Base-by-base conservation (phyloP, 2,113 vertebrate genomes). In the Bubalus kerabau region DNA sequence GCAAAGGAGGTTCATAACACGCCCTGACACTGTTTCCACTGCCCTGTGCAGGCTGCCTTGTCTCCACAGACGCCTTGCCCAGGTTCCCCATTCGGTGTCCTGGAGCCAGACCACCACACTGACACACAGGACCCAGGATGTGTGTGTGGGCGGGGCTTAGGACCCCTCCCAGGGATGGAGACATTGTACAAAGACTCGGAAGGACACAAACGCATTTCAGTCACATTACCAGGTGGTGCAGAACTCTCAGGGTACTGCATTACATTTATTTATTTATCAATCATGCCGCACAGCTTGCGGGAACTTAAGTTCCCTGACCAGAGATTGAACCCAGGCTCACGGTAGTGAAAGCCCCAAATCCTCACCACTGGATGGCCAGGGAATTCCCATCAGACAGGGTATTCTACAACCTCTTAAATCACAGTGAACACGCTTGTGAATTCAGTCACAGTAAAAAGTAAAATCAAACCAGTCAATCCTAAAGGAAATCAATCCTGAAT, bases 131-230 rank as follows among this genome's bases (percentile, higher is more conserved):
- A 43, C 56, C 57, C 56, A 24, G 17, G 11, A 17, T 32, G 6
- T 16, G 6, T 7, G 21, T 3, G 11, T 2, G 21, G 8, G 64
- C 3, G 0, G 50, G 54, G 7, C 15, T 88, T 23, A 6, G 80
- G 23, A 19, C 46, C 8, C 11, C 13, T 40, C 50, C 50, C 40
- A n/a, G 24, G 67, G 56, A 57, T 50, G n/a, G 40, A 71, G 52
- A 36, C 19, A 52, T 32, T 36, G 13, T 57, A 46, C 64, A 85
- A 83, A 81, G 50, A 81, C 48, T n/a, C 43, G 21, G 13, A 40
- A 50, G 21, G 43, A 85, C n/a, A 78, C 52, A 21, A 50, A 50
- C 1, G 16, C 7, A 54, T 40, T 85, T 80, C 80, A 64, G 71
- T 62, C 84, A 15, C 43, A 71, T 67, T 71, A 67, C 40, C 90